Evolutionary conservation across 2,113 vertebrate species (phyloP).

Genomic region (Callithrix jacchus): DNA sequence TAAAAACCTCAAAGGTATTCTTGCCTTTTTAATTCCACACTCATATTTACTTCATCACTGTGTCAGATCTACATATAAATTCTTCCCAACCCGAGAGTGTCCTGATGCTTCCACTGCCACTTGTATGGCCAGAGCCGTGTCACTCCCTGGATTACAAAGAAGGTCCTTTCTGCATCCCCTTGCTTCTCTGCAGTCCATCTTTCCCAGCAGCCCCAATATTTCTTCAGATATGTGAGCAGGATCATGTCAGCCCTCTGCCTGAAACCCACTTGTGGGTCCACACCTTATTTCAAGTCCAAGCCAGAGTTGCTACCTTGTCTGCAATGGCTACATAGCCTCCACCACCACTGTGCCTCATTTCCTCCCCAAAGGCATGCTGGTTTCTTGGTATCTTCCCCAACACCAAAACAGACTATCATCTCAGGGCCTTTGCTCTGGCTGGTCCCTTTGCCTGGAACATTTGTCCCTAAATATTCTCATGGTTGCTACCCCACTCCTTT

Average conservation of each 20-base stretch:
- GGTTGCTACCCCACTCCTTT: not conserved
- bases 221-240: not conserved
- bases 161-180: too few species aligned
- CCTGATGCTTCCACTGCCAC: not conserved
- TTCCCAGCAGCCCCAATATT: not conserved
- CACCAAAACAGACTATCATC: not conserved
- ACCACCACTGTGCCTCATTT: not conserved
- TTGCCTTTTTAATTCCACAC: not conserved
- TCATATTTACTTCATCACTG: not conserved
- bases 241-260: not conserved
- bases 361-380: rapidly evolving
- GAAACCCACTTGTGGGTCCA: not conserved
- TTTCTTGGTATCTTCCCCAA: not conserved
- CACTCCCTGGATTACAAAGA: not conserved
- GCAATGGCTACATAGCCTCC: not conserved
- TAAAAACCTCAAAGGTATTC: not conserved
- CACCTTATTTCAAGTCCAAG: not conserved
- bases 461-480: not conserved
- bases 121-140: not conserved
- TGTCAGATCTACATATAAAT: not conserved
- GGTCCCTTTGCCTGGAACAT: not conserved
- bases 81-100: not conserved
- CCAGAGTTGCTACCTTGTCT: not conserved
- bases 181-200: not conserved
- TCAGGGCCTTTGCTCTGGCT: not conserved